Evolutionary conservation across 1,140 invertebrate genomes (phyloP).

Genomic region (Heliconius himera): DNA sequence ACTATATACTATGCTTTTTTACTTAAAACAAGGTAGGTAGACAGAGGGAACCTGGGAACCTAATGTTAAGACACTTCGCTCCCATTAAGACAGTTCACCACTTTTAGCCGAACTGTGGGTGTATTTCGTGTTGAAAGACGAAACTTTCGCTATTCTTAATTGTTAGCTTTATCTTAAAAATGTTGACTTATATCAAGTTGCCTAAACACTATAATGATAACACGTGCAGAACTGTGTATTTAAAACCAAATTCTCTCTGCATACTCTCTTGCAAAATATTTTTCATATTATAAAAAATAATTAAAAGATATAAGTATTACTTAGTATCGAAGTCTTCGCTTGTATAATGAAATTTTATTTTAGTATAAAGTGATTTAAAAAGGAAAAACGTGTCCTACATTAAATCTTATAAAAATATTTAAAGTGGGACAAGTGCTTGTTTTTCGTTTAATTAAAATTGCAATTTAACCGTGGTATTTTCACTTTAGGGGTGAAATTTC

Average conservation of each 20-base stretch:
- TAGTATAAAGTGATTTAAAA: not conserved
- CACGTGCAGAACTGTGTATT: not conserved
- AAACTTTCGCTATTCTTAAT: no score
- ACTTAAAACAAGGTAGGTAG: no score
- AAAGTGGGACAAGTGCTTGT: slow-evolving; percentile 5
- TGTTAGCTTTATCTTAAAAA: no score
- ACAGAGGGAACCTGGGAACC: no score
- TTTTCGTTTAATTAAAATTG: slow-evolving; percentile 12
- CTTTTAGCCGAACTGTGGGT: no score
- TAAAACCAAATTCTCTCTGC: not conserved
- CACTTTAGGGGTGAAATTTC: not conserved
- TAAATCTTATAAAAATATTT: slow-evolving; percentile 15
- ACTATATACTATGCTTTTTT: no score
- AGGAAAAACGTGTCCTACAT: not conserved
- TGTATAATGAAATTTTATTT: not conserved
- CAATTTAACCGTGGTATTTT: slow-evolving; percentile 1
- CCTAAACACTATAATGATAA: no score
- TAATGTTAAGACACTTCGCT: no score
- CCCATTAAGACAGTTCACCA: no score
- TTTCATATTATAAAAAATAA: no score
- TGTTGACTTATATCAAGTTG: no score
- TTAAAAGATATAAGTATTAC: not conserved
- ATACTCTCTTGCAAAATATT: not conserved
- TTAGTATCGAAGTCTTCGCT: not conserved
- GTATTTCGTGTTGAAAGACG: no score